Conservation (phyloP, 2,888 invertebrate species). For the Oxystoma pomonae region DNA sequence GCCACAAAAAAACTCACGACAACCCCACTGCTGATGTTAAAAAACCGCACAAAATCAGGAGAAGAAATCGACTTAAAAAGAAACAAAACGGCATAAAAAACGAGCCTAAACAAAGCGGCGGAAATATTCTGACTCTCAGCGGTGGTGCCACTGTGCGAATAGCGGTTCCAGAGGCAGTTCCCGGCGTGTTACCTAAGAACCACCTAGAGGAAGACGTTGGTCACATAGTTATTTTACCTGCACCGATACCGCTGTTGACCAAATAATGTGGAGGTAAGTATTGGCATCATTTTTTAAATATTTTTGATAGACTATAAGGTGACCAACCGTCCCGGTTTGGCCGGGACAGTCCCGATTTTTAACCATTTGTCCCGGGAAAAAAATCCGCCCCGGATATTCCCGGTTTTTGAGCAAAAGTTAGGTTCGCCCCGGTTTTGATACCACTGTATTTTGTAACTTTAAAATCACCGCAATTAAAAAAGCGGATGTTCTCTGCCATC, state of each 20-base stretch:
- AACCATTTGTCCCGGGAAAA: too few relatives aligned
- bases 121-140: not conserved
- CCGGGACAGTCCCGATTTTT: too few relatives aligned
- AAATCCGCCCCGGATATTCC: too few relatives aligned
- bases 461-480: too few relatives aligned
- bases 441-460: too few relatives aligned
- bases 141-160: not conserved
- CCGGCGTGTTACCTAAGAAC: too few relatives aligned
- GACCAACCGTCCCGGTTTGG: too few relatives aligned
- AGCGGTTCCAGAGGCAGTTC: not conserved
- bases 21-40: conserved; percentile 1
- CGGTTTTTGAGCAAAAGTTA: too few relatives aligned
- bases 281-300: not conserved
- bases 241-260: conserved; percentile 18
- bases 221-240: conserved; percentile 19
- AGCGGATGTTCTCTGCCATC: too few relatives aligned
- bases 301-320: too few relatives aligned
- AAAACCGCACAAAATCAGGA: not conserved
- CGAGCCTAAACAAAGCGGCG: not conserved
- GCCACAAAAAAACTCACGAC: conserved; percentile 34
- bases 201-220: conserved; percentile 6
- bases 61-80: not conserved
- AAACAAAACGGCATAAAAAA: not conserved
- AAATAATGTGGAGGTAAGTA: not conserved
- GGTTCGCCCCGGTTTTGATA: too few relatives aligned